Evolutionary conservation across 2,888 invertebrate genomes (phyloP).

Genomic region (Drosophila infuscata): DNA sequence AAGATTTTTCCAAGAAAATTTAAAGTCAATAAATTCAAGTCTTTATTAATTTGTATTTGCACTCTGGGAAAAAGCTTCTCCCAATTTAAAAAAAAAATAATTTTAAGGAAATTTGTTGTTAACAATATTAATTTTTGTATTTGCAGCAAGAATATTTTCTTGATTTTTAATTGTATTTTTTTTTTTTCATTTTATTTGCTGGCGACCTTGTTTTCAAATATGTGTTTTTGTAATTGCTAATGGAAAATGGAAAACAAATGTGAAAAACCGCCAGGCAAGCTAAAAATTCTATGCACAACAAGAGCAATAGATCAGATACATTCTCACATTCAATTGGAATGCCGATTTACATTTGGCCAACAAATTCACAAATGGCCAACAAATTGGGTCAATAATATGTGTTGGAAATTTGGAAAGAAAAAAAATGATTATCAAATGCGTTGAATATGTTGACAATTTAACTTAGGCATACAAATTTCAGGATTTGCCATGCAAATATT

Average conservation of each 20-base stretch:
- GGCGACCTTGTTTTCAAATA: slow-evolving; percentile 35
- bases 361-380: slow-evolving; percentile 1
- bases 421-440: not conserved
- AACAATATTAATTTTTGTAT: not conserved
- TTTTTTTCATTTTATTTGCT: not conserved
- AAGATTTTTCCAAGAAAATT: too few relatives aligned
- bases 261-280: slow-evolving; percentile 41
- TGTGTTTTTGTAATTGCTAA: slow-evolving; percentile 15
- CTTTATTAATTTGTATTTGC: too few relatives aligned
- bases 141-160: not conserved
- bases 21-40: too few relatives aligned
- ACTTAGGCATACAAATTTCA: not conserved
- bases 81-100: not conserved
- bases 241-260: slow-evolving; percentile 46
- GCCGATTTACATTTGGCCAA: slow-evolving; percentile 11
- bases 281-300: slow-evolving; percentile 19
- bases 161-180: not conserved
- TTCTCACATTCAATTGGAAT: not conserved
- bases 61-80: too few relatives aligned
- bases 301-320: not conserved
- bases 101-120: not conserved
- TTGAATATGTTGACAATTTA: not conserved
- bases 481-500: not conserved
- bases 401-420: not conserved
- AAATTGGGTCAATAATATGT: not conserved